phyloP scores from a whole-genome alignment of 2,113 vertebrate species.

The Genyomyrus donnyi region DNA sequence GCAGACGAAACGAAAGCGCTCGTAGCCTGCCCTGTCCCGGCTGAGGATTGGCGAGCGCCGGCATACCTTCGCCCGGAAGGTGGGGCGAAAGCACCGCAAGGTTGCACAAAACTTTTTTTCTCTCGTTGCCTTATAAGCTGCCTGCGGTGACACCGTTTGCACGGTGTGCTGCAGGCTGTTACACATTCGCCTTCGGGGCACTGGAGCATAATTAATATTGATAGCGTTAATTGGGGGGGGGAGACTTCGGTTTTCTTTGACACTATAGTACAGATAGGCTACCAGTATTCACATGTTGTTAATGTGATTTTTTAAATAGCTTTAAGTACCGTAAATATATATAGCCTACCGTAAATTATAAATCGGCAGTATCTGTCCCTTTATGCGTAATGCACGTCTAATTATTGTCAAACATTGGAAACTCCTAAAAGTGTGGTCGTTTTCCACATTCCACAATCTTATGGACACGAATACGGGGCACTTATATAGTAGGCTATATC shows the following conservation, averaged over 20 bases:
- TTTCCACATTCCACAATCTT: background rate
- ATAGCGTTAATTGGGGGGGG: background rate
- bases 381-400: background rate
- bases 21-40: background rate
- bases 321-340: background rate
- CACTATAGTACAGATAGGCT: background rate
- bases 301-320: background rate
- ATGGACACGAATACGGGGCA: background rate
- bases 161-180: background rate
- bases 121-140: background rate
- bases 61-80: constrained; percentile 31
- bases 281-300: background rate
- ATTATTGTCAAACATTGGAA: background rate
- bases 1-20: constrained; percentile 20
- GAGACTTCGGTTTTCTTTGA: background rate
- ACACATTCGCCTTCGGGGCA: background rate
- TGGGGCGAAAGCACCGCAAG: background rate
- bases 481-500: background rate
- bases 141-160: background rate
- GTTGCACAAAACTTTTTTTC: background rate
- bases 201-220: background rate
- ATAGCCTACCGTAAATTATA: background rate
- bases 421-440: background rate
- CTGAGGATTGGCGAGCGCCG: constrained; percentile 21
- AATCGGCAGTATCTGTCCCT: background rate